These are phyloP conservation scores for Argya squamiceps DNA, from an alignment of 2,797 vertebrate species.

Conservation along the genomic window DNA sequence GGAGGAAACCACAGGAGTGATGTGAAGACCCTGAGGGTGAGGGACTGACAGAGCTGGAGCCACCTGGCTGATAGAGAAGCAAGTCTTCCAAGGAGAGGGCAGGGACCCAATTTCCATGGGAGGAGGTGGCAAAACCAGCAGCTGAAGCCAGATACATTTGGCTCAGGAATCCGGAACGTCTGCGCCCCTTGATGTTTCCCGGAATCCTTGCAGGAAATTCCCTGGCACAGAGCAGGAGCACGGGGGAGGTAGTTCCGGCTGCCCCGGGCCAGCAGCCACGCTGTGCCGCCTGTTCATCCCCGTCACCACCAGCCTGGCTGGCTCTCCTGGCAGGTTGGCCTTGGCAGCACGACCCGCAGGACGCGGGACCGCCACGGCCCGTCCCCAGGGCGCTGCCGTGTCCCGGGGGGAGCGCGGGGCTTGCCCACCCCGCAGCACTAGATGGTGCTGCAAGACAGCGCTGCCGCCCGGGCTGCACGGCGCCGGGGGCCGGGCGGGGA, in stretches of 20 bases:
- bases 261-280: not conserved
- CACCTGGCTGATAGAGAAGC: not conserved
- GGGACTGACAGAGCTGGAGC: not conserved
- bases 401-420: not conserved
- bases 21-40: not conserved
- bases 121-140: not conserved
- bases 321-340: not conserved
- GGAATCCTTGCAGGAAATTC: not conserved
- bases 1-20: not conserved
- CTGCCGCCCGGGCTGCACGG: rapidly evolving
- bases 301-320: not conserved
- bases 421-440: not conserved
- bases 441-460: conserved; percentile 58
- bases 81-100: not conserved
- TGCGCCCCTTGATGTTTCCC: not conserved
- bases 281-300: not conserved
- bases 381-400: not conserved
- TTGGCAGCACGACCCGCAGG: not conserved
- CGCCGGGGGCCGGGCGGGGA: rapidly evolving
- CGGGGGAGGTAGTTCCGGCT: not conserved
- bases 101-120: not conserved
- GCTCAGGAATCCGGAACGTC: not conserved
- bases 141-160: not conserved
- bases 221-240: not conserved
- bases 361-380: rapidly evolving